Percentiles rank a stretch among this genome's conserved stretches.
These are phyloP conservation scores for Patiria miniata DNA, from an alignment of 35 echinoderm and acorn worm species.

Conservation along the genomic window DNA sequence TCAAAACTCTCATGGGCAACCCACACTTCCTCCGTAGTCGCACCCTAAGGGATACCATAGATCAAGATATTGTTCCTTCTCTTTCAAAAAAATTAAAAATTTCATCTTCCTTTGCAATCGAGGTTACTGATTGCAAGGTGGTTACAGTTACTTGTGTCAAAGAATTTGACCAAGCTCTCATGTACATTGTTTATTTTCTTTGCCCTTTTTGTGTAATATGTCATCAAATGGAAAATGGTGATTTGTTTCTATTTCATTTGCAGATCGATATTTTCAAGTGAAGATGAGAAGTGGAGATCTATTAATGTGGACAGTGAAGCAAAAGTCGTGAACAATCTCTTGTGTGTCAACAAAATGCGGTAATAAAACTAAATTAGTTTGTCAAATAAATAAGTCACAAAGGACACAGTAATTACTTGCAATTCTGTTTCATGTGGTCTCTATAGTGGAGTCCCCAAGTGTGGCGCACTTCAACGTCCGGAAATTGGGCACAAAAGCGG, in stretches of 20 bases:
- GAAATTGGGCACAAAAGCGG: too few species aligned
- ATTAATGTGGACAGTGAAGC: slow-evolving; percentile 16
- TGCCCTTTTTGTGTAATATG: too few species aligned
- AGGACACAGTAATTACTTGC: too few species aligned
- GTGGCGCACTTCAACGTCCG: too few species aligned
- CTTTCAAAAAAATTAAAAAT: not conserved
- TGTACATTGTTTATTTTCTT: not conserved
- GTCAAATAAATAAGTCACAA: too few species aligned
- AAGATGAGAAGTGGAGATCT: slow-evolving; percentile 13
- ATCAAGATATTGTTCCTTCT: not conserved
- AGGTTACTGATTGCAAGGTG: not conserved
- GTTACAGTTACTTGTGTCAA: not conserved
- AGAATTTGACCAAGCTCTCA: not conserved
- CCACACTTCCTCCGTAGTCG: slow-evolving; percentile 36
- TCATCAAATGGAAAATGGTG: too few species aligned
- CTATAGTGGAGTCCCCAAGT: too few species aligned
- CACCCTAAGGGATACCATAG: not conserved
- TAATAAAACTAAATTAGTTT: not conserved
- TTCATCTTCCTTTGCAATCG: not conserved
- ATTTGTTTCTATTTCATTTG: too few species aligned
- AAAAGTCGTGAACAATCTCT: not conserved
- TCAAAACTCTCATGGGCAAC: slow-evolving; percentile 33
- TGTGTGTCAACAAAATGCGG: not conserved
- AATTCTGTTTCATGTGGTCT: too few species aligned
- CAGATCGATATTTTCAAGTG: not conserved